Conservation (phyloP, 1,140 invertebrate genomes). For the Drosophila cardini region DNA sequence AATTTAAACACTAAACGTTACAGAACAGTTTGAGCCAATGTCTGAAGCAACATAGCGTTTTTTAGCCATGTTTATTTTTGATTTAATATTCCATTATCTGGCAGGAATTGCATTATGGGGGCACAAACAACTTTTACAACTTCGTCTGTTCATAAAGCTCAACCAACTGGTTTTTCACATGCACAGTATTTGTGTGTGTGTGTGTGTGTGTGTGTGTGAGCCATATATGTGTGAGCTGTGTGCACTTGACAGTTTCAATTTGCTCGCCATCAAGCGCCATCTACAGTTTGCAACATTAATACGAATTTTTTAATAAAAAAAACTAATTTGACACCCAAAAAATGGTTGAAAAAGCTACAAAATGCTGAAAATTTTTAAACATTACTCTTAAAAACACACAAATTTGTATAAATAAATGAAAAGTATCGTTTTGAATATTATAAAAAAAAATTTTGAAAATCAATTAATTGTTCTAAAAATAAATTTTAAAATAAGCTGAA, state of each 20-base stretch:
- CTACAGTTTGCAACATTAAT: conserved; percentile 73
- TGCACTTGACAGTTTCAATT: conserved; percentile 80
- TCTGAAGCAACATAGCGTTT: not conserved
- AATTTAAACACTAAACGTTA: not conserved
- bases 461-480: too few relatives aligned
- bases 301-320: conserved; percentile 8
- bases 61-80: conserved; percentile 10
- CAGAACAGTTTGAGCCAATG: not conserved
- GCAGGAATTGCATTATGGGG: conserved; percentile 12
- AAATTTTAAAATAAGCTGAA: too few relatives aligned
- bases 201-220: conserved; percentile 6
- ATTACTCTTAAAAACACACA: too few relatives aligned
- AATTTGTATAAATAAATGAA: too few relatives aligned
- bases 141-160: conserved; percentile 6
- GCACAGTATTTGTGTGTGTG: not conserved
- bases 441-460: too few relatives aligned
- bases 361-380: too few relatives aligned
- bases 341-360: too few relatives aligned
- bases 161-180: conserved; percentile 4
- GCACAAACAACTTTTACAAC: conserved; percentile 12
- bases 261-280: conserved; percentile 71
- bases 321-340: too few relatives aligned
- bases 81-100: conserved; percentile 23
- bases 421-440: too few relatives aligned
- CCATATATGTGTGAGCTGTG: conserved; percentile 7